Evolutionary conservation across 1,140 invertebrate species (phyloP), one percentile per base, ranked within the genome.

Genomic region (Drosophila nasuta): DNA sequence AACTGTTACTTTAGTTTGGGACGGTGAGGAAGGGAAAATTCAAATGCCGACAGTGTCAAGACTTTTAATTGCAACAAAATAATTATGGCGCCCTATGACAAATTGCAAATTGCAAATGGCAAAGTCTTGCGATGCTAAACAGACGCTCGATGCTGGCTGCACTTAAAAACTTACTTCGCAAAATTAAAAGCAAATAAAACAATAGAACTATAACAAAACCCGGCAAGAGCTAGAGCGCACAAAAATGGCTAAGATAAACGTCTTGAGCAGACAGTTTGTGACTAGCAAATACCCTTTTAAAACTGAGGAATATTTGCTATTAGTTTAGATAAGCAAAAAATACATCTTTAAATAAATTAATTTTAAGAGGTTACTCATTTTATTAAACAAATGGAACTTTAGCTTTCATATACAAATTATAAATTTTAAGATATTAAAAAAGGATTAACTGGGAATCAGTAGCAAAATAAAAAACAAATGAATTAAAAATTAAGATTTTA

Each of bases 51-150:
- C 67, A 87, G 79, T 86, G 82, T 87, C 82, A 87, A 73, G 83
- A 86, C 82, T 86, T 82, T 86, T 88, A 88, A 88, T 89, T 88
- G 85, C 81, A 88, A 89, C 85, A 81, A 88, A 89, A 89, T 89
- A 88, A 88, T 88, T 88, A 88, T 88, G 85, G 85, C 81, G 81
- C 85, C 73, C 65, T 66, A 59, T 71, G 83, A 79, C 64, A 82
- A 87, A 87, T 88, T 73, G 75, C 82, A 85, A 82, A 79, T 85
- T 82, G 82, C 77, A 81, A 86, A 71, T 75, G 52, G 69, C 76
- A 73, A 62, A 66, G 59, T 57, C 51, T 25, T 71, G 49, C 54
- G 59, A 77, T 60, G 73, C 82, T 87, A 72, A 77, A 64, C 65
- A 74, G 58, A 88, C 72, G 73, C 64, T 75, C 51, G 64, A 72